phyloP scores from a whole-genome alignment of 2,113 vertebrate genomes.

The Oryctolagus cuniculus region mOryCun1.1 NC_091435.1:173049501-173050000 shows the following conservation, averaged over 20 bases:
- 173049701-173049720: not conserved
- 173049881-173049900: no score
- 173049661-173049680: not conserved
- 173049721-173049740: not conserved
- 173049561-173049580: not conserved
- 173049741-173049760: not conserved
- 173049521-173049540: not conserved
- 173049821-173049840: no score
- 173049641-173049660: not conserved
- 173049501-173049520: not conserved
- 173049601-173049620: not conserved
- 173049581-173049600: fast-evolving
- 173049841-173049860: no score
- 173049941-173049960: no score
- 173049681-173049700: fast-evolving
- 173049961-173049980: no score
- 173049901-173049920: no score
- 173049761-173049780: no score
- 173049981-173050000: no score
- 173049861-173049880: no score
- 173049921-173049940: no score
- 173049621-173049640: not conserved
- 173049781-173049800: not conserved
- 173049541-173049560: not conserved
- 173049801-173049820: no score